These are phyloP conservation scores for Scatophagus argus DNA, from an alignment of 2,113 vertebrate species.

Conservation along the genomic window DNA sequence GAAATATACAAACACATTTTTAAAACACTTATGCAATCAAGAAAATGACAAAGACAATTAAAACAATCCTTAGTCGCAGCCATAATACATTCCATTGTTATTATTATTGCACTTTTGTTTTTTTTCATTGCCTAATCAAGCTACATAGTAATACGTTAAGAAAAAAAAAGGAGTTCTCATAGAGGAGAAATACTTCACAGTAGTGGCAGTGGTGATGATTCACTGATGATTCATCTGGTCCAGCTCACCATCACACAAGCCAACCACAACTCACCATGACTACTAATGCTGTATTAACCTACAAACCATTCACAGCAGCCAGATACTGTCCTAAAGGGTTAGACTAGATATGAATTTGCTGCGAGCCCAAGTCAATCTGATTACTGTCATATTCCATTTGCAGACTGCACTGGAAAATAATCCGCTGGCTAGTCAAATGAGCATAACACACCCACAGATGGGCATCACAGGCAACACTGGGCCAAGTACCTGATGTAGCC, in stretches of 20 bases:
- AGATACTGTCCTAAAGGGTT: constrained; percentile 12
- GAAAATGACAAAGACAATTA: too few species aligned
- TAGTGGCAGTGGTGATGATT: not conserved
- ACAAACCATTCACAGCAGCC: constrained; percentile 56
- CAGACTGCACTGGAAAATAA: constrained; percentile 30
- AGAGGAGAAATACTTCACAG: not conserved
- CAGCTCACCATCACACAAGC: constrained; percentile 20
- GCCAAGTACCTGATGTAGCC: constrained; percentile 10
- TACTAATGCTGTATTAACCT: constrained; percentile 79
- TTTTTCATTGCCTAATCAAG: not conserved
- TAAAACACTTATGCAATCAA: not conserved
- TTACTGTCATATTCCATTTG: constrained; percentile 56
- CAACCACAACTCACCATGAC: constrained; percentile 30
- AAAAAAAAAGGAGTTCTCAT: not conserved
- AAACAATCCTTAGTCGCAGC: not conserved
- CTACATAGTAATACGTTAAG: too few species aligned
- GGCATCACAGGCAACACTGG: not conserved
- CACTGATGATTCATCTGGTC: constrained; percentile 6
- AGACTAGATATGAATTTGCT: constrained; percentile 38
- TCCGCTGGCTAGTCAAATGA: constrained; percentile 26
- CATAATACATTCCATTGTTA: not conserved
- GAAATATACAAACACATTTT: too few species aligned
- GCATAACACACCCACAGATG: constrained; percentile 16
- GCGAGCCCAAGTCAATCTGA: constrained; percentile 45
- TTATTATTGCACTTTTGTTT: not conserved